Conservation (phyloP, 1,140 invertebrate genomes). For the Ganaspis sp. region DNA sequence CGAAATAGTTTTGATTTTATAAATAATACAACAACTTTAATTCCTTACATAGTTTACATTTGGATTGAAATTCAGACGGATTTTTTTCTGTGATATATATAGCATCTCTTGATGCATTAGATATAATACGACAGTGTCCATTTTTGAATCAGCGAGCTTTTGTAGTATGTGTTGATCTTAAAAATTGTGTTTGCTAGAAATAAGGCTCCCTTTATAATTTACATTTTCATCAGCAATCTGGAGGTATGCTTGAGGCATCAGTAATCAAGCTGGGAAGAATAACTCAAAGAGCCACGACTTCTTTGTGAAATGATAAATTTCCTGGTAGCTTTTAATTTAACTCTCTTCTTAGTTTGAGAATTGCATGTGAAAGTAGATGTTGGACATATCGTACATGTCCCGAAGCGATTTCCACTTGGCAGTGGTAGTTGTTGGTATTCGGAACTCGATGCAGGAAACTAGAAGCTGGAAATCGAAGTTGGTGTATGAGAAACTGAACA, state of each 20-base stretch:
- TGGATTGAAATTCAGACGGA: too few relatives aligned
- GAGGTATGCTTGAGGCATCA: background rate
- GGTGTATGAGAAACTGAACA: slow-evolving; percentile 7
- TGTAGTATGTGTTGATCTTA: too few relatives aligned
- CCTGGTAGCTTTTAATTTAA: background rate
- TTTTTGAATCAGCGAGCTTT: too few relatives aligned
- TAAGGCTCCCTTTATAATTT: background rate
- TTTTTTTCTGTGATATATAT: too few relatives aligned
- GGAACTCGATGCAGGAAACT: slow-evolving; percentile 14
- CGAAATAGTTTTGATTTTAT: too few relatives aligned
- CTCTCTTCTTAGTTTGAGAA: background rate
- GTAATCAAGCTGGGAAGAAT: background rate
- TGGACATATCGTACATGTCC: slow-evolving; percentile 23
- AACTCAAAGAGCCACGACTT: background rate
- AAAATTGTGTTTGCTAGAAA: too few relatives aligned
- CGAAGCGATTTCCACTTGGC: background rate
- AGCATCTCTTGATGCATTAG: too few relatives aligned
- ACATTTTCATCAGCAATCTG: background rate
- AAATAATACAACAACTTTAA: too few relatives aligned
- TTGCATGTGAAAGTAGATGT: slow-evolving; percentile 16
- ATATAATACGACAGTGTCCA: too few relatives aligned
- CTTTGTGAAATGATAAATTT: background rate
- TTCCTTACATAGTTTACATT: too few relatives aligned
- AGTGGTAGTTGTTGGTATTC: slow-evolving; percentile 2
- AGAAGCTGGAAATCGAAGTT: slow-evolving; percentile 22